phyloP scores from a whole-genome alignment of 2,113 vertebrate species.

The Ovibos moschatus region DNA sequence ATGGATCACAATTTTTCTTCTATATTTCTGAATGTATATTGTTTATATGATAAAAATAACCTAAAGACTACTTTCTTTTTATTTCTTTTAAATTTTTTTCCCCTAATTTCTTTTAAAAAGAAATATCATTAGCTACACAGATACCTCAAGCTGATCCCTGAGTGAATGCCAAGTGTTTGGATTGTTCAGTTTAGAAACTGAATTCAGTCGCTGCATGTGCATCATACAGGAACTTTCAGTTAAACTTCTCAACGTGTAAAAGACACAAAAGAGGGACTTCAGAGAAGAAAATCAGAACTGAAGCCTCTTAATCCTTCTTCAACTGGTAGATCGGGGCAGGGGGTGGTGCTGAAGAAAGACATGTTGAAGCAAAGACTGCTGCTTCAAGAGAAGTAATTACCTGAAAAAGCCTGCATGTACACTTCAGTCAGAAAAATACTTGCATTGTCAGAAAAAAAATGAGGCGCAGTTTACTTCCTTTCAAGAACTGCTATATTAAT shows the following conservation, averaged over 20 bases:
- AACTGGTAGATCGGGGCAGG: background rate
- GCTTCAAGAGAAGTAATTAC: background rate
- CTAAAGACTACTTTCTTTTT: background rate
- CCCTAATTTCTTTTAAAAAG: background rate
- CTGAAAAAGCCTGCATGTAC: background rate
- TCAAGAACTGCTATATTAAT: background rate
- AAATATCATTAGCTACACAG: background rate
- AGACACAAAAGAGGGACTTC: background rate
- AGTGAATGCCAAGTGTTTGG: background rate
- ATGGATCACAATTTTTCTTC: background rate
- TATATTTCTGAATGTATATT: background rate
- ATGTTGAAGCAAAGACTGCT: background rate
- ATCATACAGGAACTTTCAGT: background rate
- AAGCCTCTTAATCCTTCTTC: background rate
- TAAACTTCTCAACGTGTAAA: background rate
- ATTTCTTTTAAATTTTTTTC: background rate
- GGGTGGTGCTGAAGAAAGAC: background rate
- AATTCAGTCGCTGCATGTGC: background rate
- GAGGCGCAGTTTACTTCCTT: background rate
- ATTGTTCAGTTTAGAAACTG: background rate
- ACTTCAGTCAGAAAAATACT: slow-evolving; percentile 31
- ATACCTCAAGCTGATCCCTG: background rate
- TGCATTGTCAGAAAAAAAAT: background rate
- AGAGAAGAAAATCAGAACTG: background rate
- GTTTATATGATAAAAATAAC: background rate